Conservation (phyloP, 2,888 invertebrate genomes). For the Drosophila parthenogenetica region DNA sequence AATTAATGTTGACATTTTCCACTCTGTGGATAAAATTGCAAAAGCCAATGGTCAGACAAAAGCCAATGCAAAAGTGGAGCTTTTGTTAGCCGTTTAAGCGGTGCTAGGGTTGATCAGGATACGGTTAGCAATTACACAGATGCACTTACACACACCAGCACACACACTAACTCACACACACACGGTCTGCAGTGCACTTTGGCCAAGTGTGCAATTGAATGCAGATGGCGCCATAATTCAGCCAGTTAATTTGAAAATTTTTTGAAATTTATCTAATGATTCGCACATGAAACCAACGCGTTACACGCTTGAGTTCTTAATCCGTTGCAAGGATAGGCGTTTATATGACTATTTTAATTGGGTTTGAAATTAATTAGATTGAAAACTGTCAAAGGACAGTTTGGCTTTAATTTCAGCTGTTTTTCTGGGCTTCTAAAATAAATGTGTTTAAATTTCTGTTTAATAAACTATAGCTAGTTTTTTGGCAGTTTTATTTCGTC, state of each 20-base stretch:
- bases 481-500: too few relatives aligned
- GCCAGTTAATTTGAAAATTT: conserved; percentile 69
- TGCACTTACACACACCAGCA: background rate
- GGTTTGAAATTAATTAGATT: background rate
- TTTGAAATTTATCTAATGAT: conserved; percentile 72
- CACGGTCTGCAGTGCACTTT: conserved; percentile 44
- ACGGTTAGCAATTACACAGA: conserved; percentile 43
- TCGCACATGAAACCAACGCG: conserved; percentile 18
- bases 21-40: conserved; percentile 77
- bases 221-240: conserved; percentile 75
- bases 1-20: conserved; percentile 83
- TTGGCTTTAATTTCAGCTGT: background rate
- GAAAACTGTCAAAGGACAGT: too few relatives aligned
- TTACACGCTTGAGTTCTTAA: conserved; percentile 29
- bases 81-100: conserved; percentile 34
- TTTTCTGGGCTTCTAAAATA: background rate
- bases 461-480: too few relatives aligned
- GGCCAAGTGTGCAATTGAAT: conserved; percentile 68
- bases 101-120: conserved; percentile 44
- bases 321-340: conserved; percentile 13
- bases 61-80: conserved; percentile 56
- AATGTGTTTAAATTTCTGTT: too few relatives aligned
- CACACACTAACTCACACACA: background rate
- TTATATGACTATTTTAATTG: conserved; percentile 3
- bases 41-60: conserved; percentile 65